Conservation (phyloP, 1,140 invertebrate genomes). For the Pemphigus obesinymphae region DNA sequence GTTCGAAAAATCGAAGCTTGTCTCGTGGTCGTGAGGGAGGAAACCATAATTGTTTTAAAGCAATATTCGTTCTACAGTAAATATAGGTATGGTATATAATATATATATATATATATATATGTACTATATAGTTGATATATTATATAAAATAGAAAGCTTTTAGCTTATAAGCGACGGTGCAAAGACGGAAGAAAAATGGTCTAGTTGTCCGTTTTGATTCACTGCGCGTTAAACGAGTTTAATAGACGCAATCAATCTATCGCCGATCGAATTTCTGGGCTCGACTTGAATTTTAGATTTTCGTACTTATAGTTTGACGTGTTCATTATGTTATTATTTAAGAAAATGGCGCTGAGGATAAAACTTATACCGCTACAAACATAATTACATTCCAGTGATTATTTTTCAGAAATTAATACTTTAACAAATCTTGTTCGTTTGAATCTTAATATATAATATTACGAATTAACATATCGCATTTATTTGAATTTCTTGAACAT, state of each 20-base stretch:
- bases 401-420: too few relatives aligned
- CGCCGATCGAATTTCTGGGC: too few relatives aligned
- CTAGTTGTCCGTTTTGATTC: constrained; percentile 11
- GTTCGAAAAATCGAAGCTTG: background rate
- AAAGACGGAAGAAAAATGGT: background rate
- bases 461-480: too few relatives aligned
- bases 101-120: too few relatives aligned
- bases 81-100: too few relatives aligned
- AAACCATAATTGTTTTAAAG: background rate
- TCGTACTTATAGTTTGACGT: background rate
- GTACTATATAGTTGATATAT: too few relatives aligned
- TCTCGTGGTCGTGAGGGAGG: background rate
- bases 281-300: background rate
- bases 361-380: background rate
- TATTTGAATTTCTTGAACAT: too few relatives aligned
- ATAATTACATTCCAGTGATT: background rate
- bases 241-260: constrained; percentile 21
- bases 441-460: too few relatives aligned
- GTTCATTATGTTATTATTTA: too few relatives aligned
- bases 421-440: too few relatives aligned
- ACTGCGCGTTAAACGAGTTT: background rate
- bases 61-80: too few relatives aligned
- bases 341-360: too few relatives aligned
- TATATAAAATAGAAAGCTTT: constrained; percentile 2
- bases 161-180: background rate